A percentile compares a stretch with the other conserved stretches of the same genome.
Conservation (phyloP, 1,140 invertebrate genomes). For the Hesperophylax magnus region DNA sequence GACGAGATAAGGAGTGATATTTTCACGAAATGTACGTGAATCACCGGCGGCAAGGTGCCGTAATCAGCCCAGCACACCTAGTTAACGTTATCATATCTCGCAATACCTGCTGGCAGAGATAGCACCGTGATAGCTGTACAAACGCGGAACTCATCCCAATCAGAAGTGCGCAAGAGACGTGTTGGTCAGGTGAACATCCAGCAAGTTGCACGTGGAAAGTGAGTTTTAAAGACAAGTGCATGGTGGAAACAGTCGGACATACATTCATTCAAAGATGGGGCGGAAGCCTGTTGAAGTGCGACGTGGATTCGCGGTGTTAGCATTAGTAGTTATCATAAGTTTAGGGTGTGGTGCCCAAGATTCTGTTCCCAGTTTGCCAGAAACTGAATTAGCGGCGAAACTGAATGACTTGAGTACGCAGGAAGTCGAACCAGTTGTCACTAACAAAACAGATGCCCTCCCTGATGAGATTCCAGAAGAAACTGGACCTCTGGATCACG, state of each 20-base stretch:
- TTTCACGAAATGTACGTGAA: slow-evolving; percentile 42
- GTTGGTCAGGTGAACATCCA: neutral
- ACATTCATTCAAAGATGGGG: slow-evolving; percentile 27
- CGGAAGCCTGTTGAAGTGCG: slow-evolving; percentile 12
- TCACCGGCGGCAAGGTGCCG: slow-evolving; percentile 34
- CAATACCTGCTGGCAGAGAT: slow-evolving; percentile 43
- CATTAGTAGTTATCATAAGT: slow-evolving; percentile 9
- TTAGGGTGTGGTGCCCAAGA: slow-evolving; percentile 31
- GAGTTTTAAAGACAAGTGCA: slow-evolving; percentile 10
- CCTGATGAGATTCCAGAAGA: slow-evolving; percentile 7
- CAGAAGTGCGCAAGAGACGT: slow-evolving; percentile 10
- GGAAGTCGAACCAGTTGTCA: neutral
- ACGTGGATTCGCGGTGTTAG: neutral
- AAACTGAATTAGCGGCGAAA: neutral
- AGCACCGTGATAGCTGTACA: slow-evolving; percentile 13
- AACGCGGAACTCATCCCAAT: neutral
- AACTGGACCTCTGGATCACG: neutral
- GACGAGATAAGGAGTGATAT: slow-evolving; percentile 13
- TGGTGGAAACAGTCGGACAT: neutral
- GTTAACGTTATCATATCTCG: slow-evolving; percentile 40
- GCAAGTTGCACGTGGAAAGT: slow-evolving; percentile 21
- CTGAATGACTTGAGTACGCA: neutral
- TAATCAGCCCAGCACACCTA: slow-evolving; percentile 45
- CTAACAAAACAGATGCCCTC: neutral
- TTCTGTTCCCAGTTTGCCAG: neutral